A percentile compares a stretch with the other conserved stretches of the same genome.
Conservation (phyloP, 2,113 vertebrate genomes). For the rabbit (Oryctolagus cuniculus) region mOryCun1.1 NC_091441.1:95807501-95808000, state of each 20-base stretch:
- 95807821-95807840: not conserved
- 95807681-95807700: no score
- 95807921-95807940: slow-evolving; percentile 72
- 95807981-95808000: slow-evolving; percentile 84
- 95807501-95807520: no score
- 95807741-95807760: not conserved
- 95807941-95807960: slow-evolving; percentile 68
- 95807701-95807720: no score
- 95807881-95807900: not conserved
- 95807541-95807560: no score
- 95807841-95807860: not conserved
- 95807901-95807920: slow-evolving; percentile 61
- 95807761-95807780: not conserved
- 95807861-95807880: slow-evolving; percentile 15
- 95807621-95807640: no score
- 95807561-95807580: not conserved
- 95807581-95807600: no score
- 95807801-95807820: not conserved
- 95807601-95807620: no score
- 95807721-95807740: not conserved
- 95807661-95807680: no score
- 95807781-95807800: not conserved
- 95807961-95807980: slow-evolving; percentile 74
- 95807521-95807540: no score
- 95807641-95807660: no score